phyloP scores from a whole-genome alignment of 2,113 vertebrate species.

The Oplegnathus fasciatus region DNA sequence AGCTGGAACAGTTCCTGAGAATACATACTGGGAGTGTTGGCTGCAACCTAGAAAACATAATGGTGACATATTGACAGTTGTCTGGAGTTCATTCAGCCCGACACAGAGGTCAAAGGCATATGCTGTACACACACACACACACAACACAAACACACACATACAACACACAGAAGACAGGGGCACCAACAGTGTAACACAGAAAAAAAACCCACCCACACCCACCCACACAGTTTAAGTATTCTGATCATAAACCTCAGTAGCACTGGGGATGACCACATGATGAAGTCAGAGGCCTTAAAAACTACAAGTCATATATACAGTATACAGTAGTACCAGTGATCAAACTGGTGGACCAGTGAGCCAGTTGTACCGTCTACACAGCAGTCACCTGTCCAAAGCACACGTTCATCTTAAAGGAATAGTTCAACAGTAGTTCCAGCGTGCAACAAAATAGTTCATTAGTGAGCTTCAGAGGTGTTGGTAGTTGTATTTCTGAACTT shows the following conservation, averaged over 20 bases:
- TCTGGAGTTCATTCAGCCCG: constrained; percentile 11
- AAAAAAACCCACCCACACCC: neutral
- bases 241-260: neutral
- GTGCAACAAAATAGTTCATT: too few species aligned
- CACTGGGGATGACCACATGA: too few species aligned
- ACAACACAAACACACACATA: too few species aligned
- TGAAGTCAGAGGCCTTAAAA: neutral
- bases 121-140: neutral
- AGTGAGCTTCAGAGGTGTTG: neutral
- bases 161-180: neutral
- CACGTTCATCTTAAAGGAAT: neutral
- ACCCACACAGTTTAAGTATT: neutral
- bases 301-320: neutral
- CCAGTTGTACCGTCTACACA: neutral
- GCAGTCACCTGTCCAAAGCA: neutral
- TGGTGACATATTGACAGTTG: neutral
- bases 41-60: constrained; percentile 89
- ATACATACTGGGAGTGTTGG: constrained; percentile 99
- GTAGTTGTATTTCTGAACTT: neutral
- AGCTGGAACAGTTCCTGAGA: constrained; percentile 99
- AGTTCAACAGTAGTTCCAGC: neutral
- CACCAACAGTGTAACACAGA: neutral
- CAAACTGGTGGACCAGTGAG: neutral
- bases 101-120: neutral
- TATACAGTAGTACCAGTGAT: neutral